Evolutionary conservation across 2,888 invertebrate genomes (phyloP).

Genomic region (Latheticus oryzae): DNA sequence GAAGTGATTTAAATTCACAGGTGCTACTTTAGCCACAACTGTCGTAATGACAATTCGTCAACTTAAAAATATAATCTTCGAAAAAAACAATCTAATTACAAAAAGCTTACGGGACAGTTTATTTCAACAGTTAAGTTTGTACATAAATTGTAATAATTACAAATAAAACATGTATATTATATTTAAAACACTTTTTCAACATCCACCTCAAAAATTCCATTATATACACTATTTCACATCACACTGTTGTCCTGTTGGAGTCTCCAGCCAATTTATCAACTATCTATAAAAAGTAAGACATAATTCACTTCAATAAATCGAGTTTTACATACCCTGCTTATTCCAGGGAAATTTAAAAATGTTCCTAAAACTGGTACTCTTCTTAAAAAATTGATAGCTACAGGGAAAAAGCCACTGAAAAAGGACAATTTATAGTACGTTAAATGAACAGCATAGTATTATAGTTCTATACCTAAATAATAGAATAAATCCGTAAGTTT

Average conservation of each 20-base stretch:
- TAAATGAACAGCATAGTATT: too few species aligned
- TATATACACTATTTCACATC: slow-evolving; percentile 31
- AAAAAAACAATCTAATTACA: too few species aligned
- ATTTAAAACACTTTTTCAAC: too few species aligned
- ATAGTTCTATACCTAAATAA: slow-evolving; percentile 81
- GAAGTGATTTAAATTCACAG: too few species aligned
- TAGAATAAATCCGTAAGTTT: slow-evolving; percentile 94
- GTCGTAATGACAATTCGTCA: too few species aligned
- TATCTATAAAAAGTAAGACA: slow-evolving; percentile 69
- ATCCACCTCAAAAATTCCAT: too few species aligned
- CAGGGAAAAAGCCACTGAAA: slow-evolving; percentile 94
- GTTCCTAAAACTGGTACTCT: slow-evolving; percentile 93
- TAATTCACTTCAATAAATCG: slow-evolving; percentile 41
- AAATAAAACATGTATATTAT: too few species aligned
- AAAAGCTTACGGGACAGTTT: too few species aligned
- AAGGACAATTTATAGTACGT: slow-evolving; percentile 12
- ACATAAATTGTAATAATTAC: too few species aligned
- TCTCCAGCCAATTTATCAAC: slow-evolving; percentile 86
- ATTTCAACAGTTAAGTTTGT: too few species aligned
- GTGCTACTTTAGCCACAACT: too few species aligned
- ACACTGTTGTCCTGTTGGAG: slow-evolving; percentile 85
- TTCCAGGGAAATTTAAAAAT: slow-evolving; percentile 88
- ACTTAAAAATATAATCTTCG: too few species aligned
- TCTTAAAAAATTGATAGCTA: slow-evolving; percentile 93
- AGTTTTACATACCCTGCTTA: slow-evolving; percentile 78